Base-by-base conservation (phyloP, 1,140 invertebrate genomes). In the Chionoecetes opilio region DNA sequence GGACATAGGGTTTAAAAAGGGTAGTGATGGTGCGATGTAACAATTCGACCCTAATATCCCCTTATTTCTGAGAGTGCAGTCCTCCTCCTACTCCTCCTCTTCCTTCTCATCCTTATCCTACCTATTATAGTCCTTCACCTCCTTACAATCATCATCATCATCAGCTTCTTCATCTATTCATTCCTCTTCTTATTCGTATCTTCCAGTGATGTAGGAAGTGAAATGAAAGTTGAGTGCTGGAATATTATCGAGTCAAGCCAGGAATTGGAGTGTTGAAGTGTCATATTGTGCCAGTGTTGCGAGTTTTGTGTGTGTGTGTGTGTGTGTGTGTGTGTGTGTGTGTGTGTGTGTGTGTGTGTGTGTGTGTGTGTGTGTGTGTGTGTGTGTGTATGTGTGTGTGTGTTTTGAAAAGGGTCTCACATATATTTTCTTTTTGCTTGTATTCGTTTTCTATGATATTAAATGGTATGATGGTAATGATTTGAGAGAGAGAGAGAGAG, bases 401-500 rank as follows among this genome's bases (percentile, higher is more conserved):
- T 63, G 9, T 63, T 21, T 46, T 14, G 41, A 46, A 14, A 46
- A 46, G 41, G 14, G 41, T 46, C 14, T 5, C 14, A 46, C 41
- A n/a, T 46, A 46, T 87, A 32, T 29, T 37, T 87, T 5, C 31
- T n/a, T 32, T 32, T 31, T 21, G n/a, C 6, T 31, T 87, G 2
- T 37, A 2, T 87, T 87, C 21, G 85, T 17, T 17, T 87, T 87
- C 37, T 11, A 34, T 14, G n/a, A 21, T 6, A 34, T 5, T 87
- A n/a, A n/a, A n/a, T n/a, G n/a, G 21, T n/a, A 31, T 87, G 31
- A 29, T 21, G 2, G 85, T 32, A 32, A 14, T 14, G 32, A 87
- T 14, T 21, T 34, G 85, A 26, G 85, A 29, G 21, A 87, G 85
- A 87, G 85, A 87, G 85, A 87, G 85, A 87, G 85, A 87, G 85